Evolutionary conservation across 1,140 invertebrate genomes (phyloP), one percentile per base, ranked within the genome.

Genomic region (Telenomus remus): DNA sequence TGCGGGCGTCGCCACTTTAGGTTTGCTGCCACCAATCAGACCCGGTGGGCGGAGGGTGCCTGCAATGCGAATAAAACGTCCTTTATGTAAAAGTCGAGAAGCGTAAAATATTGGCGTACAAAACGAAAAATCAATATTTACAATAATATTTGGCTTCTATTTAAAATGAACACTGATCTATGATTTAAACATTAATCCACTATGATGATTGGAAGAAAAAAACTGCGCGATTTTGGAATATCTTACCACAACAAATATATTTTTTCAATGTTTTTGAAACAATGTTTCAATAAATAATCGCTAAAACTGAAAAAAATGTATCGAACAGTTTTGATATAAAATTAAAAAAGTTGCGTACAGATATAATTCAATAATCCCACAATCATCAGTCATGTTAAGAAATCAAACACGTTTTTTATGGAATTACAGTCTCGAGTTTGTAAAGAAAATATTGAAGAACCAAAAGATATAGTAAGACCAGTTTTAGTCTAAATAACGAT

Each of bases 21-120:
- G 98, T 89, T 99, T 99, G 87, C 96, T 98, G 51, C 98, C 98
- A 57, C 98, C 98, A 81, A 99, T 99, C 80, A 98, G 92, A 50
- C 97, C 96, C 35, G 97, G 97, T 79, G 97, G 95, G 80, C 95
- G 91, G 66, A 98, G 91, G 19, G 97, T 97, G 73, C 97, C 97
- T 95, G 91, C 59, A 91, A 92, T 80, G 76, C 68, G 78, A 79
- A 79, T 79, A 75, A 79, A 79, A 71, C 68, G 59, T 72, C 72
- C 68, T 79, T 75, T 75, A 72, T 75, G 71, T 75, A 75, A 66
- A 78, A 76, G 66, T 61, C 66, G 59, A 71, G 71, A 71, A 78
- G 72, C 61, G 74, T 76, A 76, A 76, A 76, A 76, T 76, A 76
- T 76, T 76, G 65, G 66, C 61, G 56, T 34, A 51, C 33, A 61